Evolutionary conservation across 2,888 invertebrate species (phyloP).

Genomic region (Phania funesta): DNA sequence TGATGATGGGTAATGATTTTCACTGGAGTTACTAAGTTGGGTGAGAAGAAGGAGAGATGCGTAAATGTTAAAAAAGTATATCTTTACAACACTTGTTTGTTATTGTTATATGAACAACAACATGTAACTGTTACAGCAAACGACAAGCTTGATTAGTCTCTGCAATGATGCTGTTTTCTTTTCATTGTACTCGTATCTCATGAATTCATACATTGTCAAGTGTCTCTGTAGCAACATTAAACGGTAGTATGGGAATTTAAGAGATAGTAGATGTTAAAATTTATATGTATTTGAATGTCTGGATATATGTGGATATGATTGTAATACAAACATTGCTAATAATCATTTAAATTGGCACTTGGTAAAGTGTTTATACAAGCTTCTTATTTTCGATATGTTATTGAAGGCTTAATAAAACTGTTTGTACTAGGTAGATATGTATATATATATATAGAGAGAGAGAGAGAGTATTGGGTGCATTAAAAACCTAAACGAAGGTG

Average conservation of each 20-base stretch:
- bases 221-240: constrained; percentile 5
- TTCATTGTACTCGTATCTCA: neutral
- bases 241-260: neutral
- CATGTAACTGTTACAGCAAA: constrained; percentile 52
- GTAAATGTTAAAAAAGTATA: constrained; percentile 1
- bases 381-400: constrained; percentile 5
- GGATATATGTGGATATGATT: no score
- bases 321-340: constrained; percentile 61
- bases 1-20: constrained; percentile 46
- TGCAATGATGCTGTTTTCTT: constrained; percentile 31
- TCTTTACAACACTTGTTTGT: constrained; percentile 56
- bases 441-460: no score
- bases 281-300: constrained; percentile 49
- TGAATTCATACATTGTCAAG: constrained; percentile 34
- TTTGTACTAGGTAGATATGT: neutral
- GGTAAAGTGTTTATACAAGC: constrained; percentile 41
- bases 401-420: neutral
- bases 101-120: constrained; percentile 59
- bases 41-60: neutral
- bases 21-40: constrained; percentile 15
- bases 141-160: constrained; percentile 63
- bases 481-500: neutral
- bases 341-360: constrained; percentile 64
- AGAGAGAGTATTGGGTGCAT: neutral
- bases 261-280: constrained; percentile 7